Conservation (phyloP, 2,113 vertebrate species). For the Syrmaticus mikado region DNA sequence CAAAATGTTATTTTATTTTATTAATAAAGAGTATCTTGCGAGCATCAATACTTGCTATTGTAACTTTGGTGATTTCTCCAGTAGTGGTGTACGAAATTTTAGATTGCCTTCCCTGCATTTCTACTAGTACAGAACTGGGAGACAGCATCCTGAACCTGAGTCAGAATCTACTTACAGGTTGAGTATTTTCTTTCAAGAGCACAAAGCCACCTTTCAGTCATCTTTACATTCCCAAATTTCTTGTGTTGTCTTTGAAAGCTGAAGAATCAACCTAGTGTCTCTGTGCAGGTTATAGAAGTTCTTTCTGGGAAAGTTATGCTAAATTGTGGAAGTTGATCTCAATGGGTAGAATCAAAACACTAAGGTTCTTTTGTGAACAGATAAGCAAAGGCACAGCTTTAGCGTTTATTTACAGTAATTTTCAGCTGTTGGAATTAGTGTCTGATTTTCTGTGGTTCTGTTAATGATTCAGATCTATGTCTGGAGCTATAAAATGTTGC, state of each 20-base stretch:
- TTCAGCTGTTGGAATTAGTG: slow-evolving; percentile 31
- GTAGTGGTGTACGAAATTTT: not conserved
- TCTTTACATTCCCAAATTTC: not conserved
- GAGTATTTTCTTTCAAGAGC: not conserved
- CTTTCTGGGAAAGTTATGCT: not conserved
- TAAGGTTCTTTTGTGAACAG: slow-evolving; percentile 9
- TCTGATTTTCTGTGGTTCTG: slow-evolving; percentile 26
- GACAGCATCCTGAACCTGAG: not conserved
- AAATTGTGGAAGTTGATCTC: not conserved
- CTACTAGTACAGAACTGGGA: not conserved
- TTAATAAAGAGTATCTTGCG: not conserved
- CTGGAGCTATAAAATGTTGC: slow-evolving; percentile 41
- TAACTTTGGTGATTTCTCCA: not conserved
- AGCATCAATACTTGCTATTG: not conserved
- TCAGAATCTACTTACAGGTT: rapidly evolving
- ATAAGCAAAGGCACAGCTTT: slow-evolving; percentile 39
- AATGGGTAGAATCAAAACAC: not conserved
- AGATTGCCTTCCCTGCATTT: not conserved
- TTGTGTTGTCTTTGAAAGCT: not conserved
- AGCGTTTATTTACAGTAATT: slow-evolving; percentile 11
- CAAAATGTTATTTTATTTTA: not conserved
- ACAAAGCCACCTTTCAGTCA: not conserved
- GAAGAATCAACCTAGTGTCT: not conserved
- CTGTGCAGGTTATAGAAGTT: not conserved
- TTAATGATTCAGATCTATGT: slow-evolving; percentile 29